A percentile compares a stretch with the other conserved stretches of the same genome.
Conservation (phyloP, 1,140 invertebrate genomes). For the Heliconius hewitsoni region DNA sequence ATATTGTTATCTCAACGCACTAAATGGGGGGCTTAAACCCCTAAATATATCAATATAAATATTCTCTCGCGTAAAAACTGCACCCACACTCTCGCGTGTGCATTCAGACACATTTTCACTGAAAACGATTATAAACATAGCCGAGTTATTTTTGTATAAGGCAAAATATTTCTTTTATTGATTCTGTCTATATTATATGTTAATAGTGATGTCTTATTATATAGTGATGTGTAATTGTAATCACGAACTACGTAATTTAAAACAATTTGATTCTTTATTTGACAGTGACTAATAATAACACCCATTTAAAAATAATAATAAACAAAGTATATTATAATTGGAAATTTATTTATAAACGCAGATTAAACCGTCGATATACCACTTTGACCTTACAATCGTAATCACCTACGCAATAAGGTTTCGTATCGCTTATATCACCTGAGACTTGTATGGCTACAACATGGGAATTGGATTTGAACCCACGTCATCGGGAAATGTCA, state of each 20-base stretch:
- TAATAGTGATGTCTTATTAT: too few species aligned
- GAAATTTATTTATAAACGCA: not conserved
- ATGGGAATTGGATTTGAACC: constrained; percentile 66
- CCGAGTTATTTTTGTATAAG: too few species aligned
- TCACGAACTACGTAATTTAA: not conserved
- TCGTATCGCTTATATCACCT: constrained; percentile 49
- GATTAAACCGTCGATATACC: not conserved
- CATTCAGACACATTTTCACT: too few species aligned
- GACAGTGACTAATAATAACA: not conserved
- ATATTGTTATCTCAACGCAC: too few species aligned
- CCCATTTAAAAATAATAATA: not conserved
- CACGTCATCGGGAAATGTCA: constrained; percentile 69
- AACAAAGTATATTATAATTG: not conserved
- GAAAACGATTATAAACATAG: too few species aligned
- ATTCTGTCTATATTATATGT: too few species aligned
- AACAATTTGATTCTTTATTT: not conserved
- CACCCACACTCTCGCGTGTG: too few species aligned
- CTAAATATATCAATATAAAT: too few species aligned
- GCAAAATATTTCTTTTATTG: too few species aligned
- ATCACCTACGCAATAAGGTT: constrained; percentile 56
- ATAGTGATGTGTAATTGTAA: too few species aligned
- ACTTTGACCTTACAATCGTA: constrained; percentile 18
- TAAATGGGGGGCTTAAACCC: too few species aligned
- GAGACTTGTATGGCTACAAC: constrained; percentile 64
- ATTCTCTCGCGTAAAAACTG: too few species aligned